phyloP scores from a whole-genome alignment of 2,113 vertebrate species.

The Ciconia maguari region DNA sequence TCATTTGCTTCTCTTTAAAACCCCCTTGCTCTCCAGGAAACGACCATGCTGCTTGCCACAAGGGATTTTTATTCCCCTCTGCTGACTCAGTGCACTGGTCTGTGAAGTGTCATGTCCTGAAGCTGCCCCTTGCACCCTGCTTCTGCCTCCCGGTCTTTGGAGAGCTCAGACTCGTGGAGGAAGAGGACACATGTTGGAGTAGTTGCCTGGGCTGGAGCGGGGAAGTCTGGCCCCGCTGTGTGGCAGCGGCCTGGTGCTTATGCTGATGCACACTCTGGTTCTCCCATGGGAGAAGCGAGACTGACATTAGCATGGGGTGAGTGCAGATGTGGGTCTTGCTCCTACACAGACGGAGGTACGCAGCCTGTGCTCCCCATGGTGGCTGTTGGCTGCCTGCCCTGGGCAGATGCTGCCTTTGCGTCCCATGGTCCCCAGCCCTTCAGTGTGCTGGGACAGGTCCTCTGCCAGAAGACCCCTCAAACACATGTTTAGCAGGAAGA shows the following conservation, averaged over 20 bases:
- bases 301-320: not conserved
- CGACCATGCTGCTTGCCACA: not conserved
- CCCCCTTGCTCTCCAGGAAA: not conserved
- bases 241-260: fast-evolving
- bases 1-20: fast-evolving
- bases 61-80: not conserved
- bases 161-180: not conserved
- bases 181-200: not conserved
- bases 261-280: not conserved
- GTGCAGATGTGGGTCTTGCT: not conserved
- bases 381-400: not conserved
- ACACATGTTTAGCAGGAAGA: not conserved
- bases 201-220: not conserved
- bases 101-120: not conserved
- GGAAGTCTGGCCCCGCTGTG: not conserved
- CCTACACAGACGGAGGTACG: fast-evolving
- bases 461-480: not conserved
- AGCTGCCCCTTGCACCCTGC: not conserved
- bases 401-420: not conserved
- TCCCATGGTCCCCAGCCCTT: not conserved
- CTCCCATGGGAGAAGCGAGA: fast-evolving
- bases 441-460: not conserved
- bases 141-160: not conserved
- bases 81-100: not conserved
- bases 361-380: fast-evolving